These are phyloP conservation scores for Cryptoblepharus egeriae DNA, from an alignment of 2,797 vertebrate species.

Conservation along the genomic window DNA sequence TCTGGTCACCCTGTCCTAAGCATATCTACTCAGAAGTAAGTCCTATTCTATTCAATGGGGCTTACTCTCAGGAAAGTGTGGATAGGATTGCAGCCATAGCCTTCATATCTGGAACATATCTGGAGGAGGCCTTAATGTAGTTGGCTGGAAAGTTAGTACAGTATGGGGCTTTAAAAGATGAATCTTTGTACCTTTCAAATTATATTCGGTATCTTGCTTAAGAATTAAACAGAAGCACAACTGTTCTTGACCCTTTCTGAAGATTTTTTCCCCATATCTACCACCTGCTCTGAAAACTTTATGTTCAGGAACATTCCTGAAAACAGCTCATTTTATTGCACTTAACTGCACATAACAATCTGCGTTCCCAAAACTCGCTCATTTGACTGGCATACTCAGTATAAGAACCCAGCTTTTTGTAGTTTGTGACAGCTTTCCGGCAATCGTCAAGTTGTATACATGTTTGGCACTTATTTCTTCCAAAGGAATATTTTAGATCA, in stretches of 20 bases:
- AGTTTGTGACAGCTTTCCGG: not conserved
- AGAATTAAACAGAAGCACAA: not conserved
- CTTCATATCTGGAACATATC: too few relatives aligned
- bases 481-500: conserved; percentile 19
- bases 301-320: not conserved
- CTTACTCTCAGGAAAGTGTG: too few relatives aligned
- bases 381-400: not conserved
- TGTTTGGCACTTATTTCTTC: conserved; percentile 31
- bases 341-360: not conserved
- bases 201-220: not conserved
- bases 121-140: too few relatives aligned
- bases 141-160: too few relatives aligned
- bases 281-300: not conserved
- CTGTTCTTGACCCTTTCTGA: not conserved
- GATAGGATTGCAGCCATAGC: too few relatives aligned
- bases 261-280: not conserved
- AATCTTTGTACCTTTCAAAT: too few relatives aligned
- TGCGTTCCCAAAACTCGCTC: conserved; percentile 1
- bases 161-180: too few relatives aligned
- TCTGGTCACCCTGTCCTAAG: too few relatives aligned
- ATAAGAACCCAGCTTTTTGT: not conserved
- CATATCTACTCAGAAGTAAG: too few relatives aligned
- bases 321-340: not conserved
- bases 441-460: conserved; percentile 6
- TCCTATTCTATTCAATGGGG: too few relatives aligned